Conservation (phyloP, 2,797 vertebrate genomes). For the Clangula hyemalis region DNA sequence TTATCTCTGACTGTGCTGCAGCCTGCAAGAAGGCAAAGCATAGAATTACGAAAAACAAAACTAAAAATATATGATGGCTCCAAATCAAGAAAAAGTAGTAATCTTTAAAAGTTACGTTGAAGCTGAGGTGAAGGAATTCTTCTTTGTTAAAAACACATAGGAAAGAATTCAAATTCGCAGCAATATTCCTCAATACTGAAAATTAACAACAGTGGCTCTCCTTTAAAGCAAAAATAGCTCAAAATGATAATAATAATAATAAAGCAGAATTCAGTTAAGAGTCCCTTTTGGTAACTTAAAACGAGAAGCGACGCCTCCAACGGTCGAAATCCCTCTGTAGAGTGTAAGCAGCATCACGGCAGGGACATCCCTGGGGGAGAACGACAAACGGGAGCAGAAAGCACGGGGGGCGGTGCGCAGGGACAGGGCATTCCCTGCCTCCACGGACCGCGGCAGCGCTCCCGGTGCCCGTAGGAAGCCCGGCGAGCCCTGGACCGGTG, state of each 20-base stretch:
- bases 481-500: too few species aligned
- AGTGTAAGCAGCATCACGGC: too few species aligned
- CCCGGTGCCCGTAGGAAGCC: too few species aligned
- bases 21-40: background rate
- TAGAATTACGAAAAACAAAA: background rate
- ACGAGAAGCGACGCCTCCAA: background rate
- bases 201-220: background rate
- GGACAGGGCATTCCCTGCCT: too few species aligned
- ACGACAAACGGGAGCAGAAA: accelerated
- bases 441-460: too few species aligned
- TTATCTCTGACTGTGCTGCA: background rate
- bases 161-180: background rate
- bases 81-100: background rate
- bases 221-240: background rate
- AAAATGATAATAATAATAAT: too few species aligned
- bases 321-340: background rate
- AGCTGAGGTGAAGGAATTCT: background rate
- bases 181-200: background rate
- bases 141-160: background rate
- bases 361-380: background rate
- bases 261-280: background rate
- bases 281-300: background rate
- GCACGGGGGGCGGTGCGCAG: too few species aligned
- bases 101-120: background rate
- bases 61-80: background rate